Base-by-base conservation (phyloP, 2,113 vertebrate species). In the Muntiacus reevesi region DNA sequence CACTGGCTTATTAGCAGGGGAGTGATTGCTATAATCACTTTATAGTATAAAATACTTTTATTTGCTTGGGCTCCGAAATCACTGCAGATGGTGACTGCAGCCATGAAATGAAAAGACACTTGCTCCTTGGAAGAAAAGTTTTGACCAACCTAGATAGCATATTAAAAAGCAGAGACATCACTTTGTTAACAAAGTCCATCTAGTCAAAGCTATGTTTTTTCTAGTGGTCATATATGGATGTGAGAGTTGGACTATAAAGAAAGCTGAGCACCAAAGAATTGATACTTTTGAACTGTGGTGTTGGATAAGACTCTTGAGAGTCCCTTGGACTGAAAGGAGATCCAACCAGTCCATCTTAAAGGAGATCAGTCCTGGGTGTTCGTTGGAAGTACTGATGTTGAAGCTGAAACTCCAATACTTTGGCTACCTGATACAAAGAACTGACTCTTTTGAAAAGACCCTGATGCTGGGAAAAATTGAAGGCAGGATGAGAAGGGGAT, bases 311-410 rank as follows among this genome's bases (percentile, higher is more conserved):
- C 19, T 36, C 9, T 71, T 36, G 19, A 71, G 67, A 71, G 19
- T 71, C 28, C 5, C 67, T 23, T 71, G n/a, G 1, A 71, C 19
- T 36, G 67, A 0, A 2, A 12, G 9, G n/a, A 36, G 2, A 36
- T 23, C n/a, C 0, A 36, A 71, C 0, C 19, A 71, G n/a, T 71
- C 67, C 0, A 12, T 36, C 9, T 5, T 71, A 36, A 71, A 36
- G n/a, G 19, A 23, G 6, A 71, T 21, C 19, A 71, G 9, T 36
- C 0, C 19, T 71, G n/a, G 0, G 1, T 19, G 1, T 71, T 36
- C 67, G 23, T 2, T 71, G 67, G 19, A 71, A 71, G 9, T 19
- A 40, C 19, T 71, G 19, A 71, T 71, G 30, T 4, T 64, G 9
- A 71, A 67, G 64, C 33, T 67, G 64, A 67, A 40, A 36, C 67